Evolutionary conservation across 2,888 invertebrate species (phyloP).

Genomic region (Creontiades dilutus): DNA sequence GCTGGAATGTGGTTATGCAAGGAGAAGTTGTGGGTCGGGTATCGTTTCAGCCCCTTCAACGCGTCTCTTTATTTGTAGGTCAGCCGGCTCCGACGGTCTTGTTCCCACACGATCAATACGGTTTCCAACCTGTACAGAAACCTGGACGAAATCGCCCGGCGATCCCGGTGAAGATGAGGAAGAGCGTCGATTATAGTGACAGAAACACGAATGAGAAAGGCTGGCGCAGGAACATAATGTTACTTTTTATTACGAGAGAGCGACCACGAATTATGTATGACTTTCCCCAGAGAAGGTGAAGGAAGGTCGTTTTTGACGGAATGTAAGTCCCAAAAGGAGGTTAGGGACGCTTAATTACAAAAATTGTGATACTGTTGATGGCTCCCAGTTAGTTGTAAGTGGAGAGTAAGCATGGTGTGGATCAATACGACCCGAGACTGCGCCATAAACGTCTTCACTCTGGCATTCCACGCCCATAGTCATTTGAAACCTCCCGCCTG

Average conservation of each 20-base stretch:
- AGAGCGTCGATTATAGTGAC: too few relatives aligned
- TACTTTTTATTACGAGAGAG: neutral
- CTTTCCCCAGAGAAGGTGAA: neutral
- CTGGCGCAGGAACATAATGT: neutral
- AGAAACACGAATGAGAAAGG: neutral
- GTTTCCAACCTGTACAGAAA: conserved; percentile 1
- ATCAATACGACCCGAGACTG: conserved; percentile 57
- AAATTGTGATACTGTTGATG: conserved; percentile 32
- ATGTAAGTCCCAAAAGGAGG: neutral
- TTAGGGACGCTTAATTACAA: conserved; percentile 38
- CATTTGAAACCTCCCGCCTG: conserved; percentile 32
- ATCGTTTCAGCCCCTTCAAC: conserved; percentile 3
- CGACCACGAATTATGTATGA: neutral
- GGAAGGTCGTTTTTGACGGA: neutral
- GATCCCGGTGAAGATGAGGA: too few relatives aligned
- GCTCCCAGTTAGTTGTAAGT: conserved; percentile 49
- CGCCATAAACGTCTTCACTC: conserved; percentile 47
- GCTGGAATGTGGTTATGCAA: neutral
- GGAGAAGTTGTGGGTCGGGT: conserved; percentile 1
- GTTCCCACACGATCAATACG: conserved; percentile 50
- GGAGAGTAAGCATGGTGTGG: conserved; percentile 60
- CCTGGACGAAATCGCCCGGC: neutral
- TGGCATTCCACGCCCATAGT: conserved; percentile 57
- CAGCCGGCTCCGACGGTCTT: conserved; percentile 46
- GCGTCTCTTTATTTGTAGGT: conserved; percentile 54